Conservation (phyloP, 1,140 invertebrate species). For the Bombus confusus region DNA sequence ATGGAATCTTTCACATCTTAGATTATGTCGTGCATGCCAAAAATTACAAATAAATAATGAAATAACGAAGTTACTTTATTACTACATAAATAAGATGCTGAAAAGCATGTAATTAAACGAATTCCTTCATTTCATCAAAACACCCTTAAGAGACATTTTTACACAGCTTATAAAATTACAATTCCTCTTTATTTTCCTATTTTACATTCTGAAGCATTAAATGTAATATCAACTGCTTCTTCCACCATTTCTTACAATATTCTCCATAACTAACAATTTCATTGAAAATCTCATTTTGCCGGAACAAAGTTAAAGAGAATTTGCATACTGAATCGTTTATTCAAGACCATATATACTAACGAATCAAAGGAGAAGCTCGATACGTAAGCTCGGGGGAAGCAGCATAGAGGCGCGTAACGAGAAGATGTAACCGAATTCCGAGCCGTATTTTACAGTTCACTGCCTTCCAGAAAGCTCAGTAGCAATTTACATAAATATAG, state of each 20-base stretch:
- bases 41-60: no score
- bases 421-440: constrained; percentile 68
- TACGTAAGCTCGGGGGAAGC: constrained; percentile 16
- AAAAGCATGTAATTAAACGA: background rate
- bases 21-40: no score
- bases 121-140: background rate
- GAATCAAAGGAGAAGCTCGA: constrained; percentile 44
- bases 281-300: background rate
- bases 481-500: constrained; percentile 77
- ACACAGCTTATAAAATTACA: background rate
- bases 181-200: background rate
- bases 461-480: constrained; percentile 52
- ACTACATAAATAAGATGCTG: no score
- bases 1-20: no score
- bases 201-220: background rate
- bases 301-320: constrained; percentile 15
- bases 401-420: constrained; percentile 41
- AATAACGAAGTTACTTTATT: no score
- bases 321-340: constrained; percentile 29
- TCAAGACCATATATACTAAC: background rate
- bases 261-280: background rate
- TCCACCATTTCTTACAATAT: background rate
- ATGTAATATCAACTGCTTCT: background rate
- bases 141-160: background rate
- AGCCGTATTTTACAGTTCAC: constrained; percentile 72